phyloP scores from a whole-genome alignment of 2,888 invertebrate species.

The Eristalis arbustorum region DNA sequence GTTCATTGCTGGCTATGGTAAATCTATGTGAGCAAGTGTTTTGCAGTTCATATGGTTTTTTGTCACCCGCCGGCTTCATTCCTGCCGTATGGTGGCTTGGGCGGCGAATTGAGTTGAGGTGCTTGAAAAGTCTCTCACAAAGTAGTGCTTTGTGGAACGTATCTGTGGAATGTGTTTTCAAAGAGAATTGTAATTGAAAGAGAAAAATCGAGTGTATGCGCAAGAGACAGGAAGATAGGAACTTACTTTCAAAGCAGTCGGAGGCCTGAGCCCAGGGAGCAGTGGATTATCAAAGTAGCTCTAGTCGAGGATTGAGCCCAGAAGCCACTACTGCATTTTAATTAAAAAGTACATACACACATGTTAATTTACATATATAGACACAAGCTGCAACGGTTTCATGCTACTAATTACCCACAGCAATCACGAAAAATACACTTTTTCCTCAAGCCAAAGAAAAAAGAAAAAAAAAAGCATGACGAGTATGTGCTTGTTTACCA shows the following conservation, averaged over 20 bases:
- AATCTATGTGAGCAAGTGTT: not conserved
- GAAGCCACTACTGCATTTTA: too few relatives aligned
- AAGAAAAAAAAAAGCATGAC: too few relatives aligned
- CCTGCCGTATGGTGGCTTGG: not conserved
- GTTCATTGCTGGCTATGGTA: conserved; percentile 3
- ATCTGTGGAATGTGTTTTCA: not conserved
- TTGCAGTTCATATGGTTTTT: not conserved
- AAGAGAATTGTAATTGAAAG: not conserved
- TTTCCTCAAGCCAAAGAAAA: too few relatives aligned
- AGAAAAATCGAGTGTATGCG: not conserved
- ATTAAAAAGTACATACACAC: too few relatives aligned
- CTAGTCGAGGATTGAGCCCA: too few relatives aligned
- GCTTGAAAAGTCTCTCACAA: not conserved
- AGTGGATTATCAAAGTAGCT: too few relatives aligned
- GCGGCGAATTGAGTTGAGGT: not conserved
- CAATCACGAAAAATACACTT: too few relatives aligned
- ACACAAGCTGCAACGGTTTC: too few relatives aligned
- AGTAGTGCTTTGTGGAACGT: not conserved
- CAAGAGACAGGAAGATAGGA: not conserved
- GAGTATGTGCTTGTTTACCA: too few relatives aligned
- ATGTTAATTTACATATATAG: too few relatives aligned
- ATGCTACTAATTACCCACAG: too few relatives aligned
- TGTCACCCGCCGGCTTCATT: not conserved
- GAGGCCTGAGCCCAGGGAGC: too few relatives aligned
- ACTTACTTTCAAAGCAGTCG: not conserved